Base-by-base conservation (phyloP, 1,140 invertebrate genomes). In the Steinernema khuongi region DNA sequence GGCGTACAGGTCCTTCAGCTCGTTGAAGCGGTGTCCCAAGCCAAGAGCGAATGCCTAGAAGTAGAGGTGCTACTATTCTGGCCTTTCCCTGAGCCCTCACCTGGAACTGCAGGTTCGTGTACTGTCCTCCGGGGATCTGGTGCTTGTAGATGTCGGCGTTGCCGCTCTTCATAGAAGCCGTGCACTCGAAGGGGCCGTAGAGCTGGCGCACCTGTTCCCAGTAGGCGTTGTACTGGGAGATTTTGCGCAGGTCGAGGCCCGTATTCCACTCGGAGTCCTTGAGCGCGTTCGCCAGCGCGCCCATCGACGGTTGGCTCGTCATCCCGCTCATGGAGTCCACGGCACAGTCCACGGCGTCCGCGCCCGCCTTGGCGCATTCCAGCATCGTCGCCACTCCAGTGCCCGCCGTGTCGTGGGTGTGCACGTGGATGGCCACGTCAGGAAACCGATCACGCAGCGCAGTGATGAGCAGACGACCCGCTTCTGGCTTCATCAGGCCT, bases 271-370 rank as follows among this genome's bases (percentile, higher is more conserved):
- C 80, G 28, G 89, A 88, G 78, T 89, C 89, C 81, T 90, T 88
- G 1, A 94, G 85, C 26, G 91, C 91, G 11, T 96, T 95, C 0
- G 98, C 94, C 1, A 99, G 76, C 14, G 96, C 96, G 14, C 96
- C 96, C 96, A 99, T 98, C 75, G 92, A 94, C 1, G 96, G 96
- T 86, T 99, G 94, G 67, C 92, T 94, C 0, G 95, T 99, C 90
- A 99, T 91, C 28, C 96, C 96, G 26, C 94, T 96, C 96, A 99
- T 98, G 66, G 94, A 94, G 86, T 99, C 97, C 0, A 98, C 94
- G 26, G 96, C 96, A 18, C 94, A 94, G 87, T 99, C 97, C 0
- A 99, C 94, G 50, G 97, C 91, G 88, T 99, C 96, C 14, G 95
- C 96, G 1, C 95, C 96, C 44, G 94, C 92, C 83, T 93, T 88